These are phyloP conservation scores for Silurus meridionalis DNA, from an alignment of 2,113 vertebrate genomes.

Conservation along the genomic window DNA sequence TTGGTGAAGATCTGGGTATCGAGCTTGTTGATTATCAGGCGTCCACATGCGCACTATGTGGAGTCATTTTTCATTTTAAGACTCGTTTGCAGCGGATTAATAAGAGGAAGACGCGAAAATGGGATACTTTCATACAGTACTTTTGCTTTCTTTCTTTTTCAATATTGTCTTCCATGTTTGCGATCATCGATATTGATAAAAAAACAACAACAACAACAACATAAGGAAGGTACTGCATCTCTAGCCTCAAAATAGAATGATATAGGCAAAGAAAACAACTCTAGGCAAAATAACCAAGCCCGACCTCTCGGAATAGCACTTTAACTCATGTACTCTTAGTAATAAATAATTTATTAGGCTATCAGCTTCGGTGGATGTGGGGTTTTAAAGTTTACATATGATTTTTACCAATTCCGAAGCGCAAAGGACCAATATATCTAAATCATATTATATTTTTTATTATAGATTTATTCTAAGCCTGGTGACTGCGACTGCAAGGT, in stretches of 20 bases:
- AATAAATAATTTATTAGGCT: slow-evolving; percentile 46
- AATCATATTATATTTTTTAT: slow-evolving; percentile 13
- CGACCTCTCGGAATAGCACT: slow-evolving; percentile 60
- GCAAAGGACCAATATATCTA: slow-evolving; percentile 46
- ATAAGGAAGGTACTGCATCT: slow-evolving; percentile 13
- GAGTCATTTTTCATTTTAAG: slow-evolving; percentile 41
- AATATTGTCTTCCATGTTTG: slow-evolving; percentile 63
- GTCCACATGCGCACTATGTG: slow-evolving; percentile 34
- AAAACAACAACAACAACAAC: neutral
- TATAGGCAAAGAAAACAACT: neutral
- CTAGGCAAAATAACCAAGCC: slow-evolving; percentile 28
- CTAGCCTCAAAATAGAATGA: slow-evolving; percentile 32
- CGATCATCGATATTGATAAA: slow-evolving; percentile 28
- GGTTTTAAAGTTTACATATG: slow-evolving; percentile 46
- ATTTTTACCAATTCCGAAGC: slow-evolving; percentile 40
- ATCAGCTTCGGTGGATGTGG: slow-evolving; percentile 7
- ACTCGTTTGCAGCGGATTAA: slow-evolving; percentile 29
- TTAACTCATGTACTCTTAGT: slow-evolving; percentile 59
- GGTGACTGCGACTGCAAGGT: slow-evolving; percentile 46
- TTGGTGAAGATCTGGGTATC: slow-evolving; percentile 45
- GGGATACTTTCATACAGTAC: neutral
- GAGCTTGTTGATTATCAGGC: slow-evolving; percentile 47
- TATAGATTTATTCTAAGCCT: neutral
- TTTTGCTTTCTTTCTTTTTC: neutral
- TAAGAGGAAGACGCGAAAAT: slow-evolving; percentile 5